Base-by-base conservation (phyloP, 1,140 invertebrate species). In the Lepidurus arcticus region DNA sequence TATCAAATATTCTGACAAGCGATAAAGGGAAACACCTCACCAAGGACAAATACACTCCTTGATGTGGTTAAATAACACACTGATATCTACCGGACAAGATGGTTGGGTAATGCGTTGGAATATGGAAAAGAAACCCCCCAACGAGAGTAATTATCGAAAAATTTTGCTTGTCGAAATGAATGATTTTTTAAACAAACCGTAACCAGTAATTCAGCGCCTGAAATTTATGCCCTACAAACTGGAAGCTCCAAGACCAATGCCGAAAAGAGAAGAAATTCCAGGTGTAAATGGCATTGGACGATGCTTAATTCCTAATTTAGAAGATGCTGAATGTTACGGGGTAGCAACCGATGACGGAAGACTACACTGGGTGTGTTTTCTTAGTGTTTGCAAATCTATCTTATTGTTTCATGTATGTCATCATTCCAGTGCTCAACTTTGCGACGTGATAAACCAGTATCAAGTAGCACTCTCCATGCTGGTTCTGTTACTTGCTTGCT, bases 291-390 rank as follows among this genome's bases (percentile, higher is more conserved):
- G 53, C n/a, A 16, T 65, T 7, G 53, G 53, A n/a, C 53, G 53
- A n/a, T 65, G 53, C 53, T 65, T 65, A 21, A 65, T 65, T 65
- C 53, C 53, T 65, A 13, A 65, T 65, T 65, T 65, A 16, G 53
- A 65, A 65, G 53, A 65, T 16, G 13, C 6, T 21, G 53, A 65
- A 16, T 65, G 53, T 21, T 65, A 65, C n/a, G 53, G 53, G 21
- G 53, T 65, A 5, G 53, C 16, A 13, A 65, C 53, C 6, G 53
- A 65, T 21, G 53, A 65, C 53, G 53, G 53, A 65, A 65, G 13
- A 21, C 21, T 65, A 0, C 53, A 65, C 2, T 65, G 53, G 53
- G 53, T 65, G 8, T 4, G 34, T 34, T 34, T 34, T 34, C 34
- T 34, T 34, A 65, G 5, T 13, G 21, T 65, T 13, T 65, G 6